A percentile compares a stretch with the other conserved stretches of the same genome.
Conservation (phyloP, 2,113 vertebrate species). For the Phyllostomus hastatus region DNA sequence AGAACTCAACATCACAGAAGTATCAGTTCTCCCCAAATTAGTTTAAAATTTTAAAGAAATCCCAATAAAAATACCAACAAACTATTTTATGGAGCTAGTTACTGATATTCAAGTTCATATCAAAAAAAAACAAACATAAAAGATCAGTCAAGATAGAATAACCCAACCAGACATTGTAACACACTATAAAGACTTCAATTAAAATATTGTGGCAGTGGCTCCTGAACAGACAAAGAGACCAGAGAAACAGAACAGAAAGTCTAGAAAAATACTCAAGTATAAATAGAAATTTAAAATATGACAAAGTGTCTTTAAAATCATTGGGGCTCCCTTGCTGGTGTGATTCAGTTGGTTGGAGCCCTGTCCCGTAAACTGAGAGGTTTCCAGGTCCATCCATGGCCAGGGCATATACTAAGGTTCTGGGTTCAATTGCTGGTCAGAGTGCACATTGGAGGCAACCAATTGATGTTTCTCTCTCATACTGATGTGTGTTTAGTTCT, state of each 20-base stretch:
- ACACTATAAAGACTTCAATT: background rate
- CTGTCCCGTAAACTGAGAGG: too few relatives aligned
- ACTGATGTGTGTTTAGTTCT: too few relatives aligned
- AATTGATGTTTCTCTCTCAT: too few relatives aligned
- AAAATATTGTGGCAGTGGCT: background rate
- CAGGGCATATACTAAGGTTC: too few relatives aligned
- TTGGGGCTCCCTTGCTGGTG: too few relatives aligned
- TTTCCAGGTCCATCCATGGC: too few relatives aligned
- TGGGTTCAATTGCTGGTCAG: too few relatives aligned
- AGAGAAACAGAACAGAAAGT: background rate
- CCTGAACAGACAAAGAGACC: background rate
- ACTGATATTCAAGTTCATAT: background rate
- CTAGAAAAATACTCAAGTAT: background rate
- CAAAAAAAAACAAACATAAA: background rate
- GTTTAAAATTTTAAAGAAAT: background rate
- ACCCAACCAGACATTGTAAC: background rate
- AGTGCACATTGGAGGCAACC: too few relatives aligned
- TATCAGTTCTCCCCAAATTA: background rate
- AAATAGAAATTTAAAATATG: background rate
- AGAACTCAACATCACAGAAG: background rate
- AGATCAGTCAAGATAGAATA: background rate
- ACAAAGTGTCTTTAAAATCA: background rate
- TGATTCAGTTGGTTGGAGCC: too few relatives aligned
- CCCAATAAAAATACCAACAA: background rate
- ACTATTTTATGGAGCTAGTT: background rate